Base-by-base conservation (phyloP, 2,113 vertebrate genomes). In the Brienomyrus longianalis region DNA sequence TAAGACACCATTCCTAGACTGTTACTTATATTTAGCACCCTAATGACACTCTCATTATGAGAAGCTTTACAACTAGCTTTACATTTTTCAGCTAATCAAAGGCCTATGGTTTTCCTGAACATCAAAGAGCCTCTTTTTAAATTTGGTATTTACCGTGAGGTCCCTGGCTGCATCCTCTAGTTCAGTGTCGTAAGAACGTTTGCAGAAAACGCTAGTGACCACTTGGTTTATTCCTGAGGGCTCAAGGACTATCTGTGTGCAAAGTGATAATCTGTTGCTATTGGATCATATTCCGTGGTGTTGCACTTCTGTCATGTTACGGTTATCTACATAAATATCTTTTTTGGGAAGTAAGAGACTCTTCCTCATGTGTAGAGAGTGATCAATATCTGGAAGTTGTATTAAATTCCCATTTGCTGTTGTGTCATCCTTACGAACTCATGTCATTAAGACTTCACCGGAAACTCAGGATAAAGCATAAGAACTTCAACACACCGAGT, bases 1-100 rank as follows among this genome's bases (percentile, higher is more conserved):
- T 31, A 89, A 19, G 80, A 89, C 89, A 89, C 89, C 89, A 27
- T 84, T 85, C 80, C 43, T 89, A 43, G 31, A 52, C 52, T 85
- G 43, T 89, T 83, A 48, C 11, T 74, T 54, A 52, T 45, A 88
- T 54, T 31, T 43, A n/a, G 51, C 5, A n/a, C 10, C 89, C 54
- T 88, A 51, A 23, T 89, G 77, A 89, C 48, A 59, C 52, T 85
- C 80, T 84, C 21, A 47, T 59, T 89, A n/a, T 48, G 39, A 85
- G 52, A 5, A 27, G 51, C n/a, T 80, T 85, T 87, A 11, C 45
- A 50, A n/a, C 23, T 56, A 54, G 31, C 85, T 35, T 51, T 35
- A 27, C 52, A 52, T 31, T 87, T 52, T 54, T 86, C 50, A 31
- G n/a, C 51, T 54, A 51, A 21, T 54, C 51, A 19, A 13, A 39